These are phyloP conservation scores for Cataglyphis altisquamis DNA, from an alignment of 2,888 invertebrate species.

Conservation along the genomic window DNA sequence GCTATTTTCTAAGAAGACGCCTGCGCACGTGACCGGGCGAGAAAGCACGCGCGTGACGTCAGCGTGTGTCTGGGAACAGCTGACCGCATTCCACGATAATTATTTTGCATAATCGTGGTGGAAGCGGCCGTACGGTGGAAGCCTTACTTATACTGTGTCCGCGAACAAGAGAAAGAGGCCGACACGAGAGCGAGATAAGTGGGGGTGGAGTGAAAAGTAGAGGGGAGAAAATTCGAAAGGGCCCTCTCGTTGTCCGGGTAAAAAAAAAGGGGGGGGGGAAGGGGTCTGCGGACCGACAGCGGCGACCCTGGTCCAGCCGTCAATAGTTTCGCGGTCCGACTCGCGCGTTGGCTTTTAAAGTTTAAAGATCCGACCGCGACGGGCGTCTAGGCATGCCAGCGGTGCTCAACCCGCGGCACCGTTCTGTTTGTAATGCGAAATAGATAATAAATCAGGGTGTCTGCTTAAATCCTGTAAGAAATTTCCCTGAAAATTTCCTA, in stretches of 20 bases:
- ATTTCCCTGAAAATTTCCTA: too few relatives aligned
- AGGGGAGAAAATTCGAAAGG: constrained; percentile 70
- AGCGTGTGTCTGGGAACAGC: constrained; percentile 82
- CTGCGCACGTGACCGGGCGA: constrained; percentile 68
- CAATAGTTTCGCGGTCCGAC: constrained; percentile 79
- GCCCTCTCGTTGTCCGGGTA: constrained; percentile 7
- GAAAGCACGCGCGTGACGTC: constrained; percentile 79
- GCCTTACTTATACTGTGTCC: constrained; percentile 38
- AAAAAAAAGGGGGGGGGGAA: constrained; percentile 6
- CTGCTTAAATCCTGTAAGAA: too few relatives aligned
- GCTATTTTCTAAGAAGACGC: constrained; percentile 40
- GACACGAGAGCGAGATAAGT: constrained; percentile 21
- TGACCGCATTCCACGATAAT: constrained; percentile 85
- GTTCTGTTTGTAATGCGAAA: background rate
- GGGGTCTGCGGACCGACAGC: constrained; percentile 53
- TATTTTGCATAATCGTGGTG: constrained; percentile 84
- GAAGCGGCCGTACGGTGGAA: constrained; percentile 67
- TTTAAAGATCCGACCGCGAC: constrained; percentile 83
- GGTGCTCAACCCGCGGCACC: constrained; percentile 77
- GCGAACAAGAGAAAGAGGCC: constrained; percentile 34
- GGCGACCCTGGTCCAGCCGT: constrained; percentile 70
- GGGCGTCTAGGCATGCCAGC: constrained; percentile 77
- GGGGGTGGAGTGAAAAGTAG: constrained; percentile 32
- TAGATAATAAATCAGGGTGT: background rate
- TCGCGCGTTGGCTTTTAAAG: constrained; percentile 83